Evolutionary conservation across 92 coral and sea anemone genomes (phyloP), one percentile per base, ranked within the genome.

Genomic region (Porites cylindrica): DNA sequence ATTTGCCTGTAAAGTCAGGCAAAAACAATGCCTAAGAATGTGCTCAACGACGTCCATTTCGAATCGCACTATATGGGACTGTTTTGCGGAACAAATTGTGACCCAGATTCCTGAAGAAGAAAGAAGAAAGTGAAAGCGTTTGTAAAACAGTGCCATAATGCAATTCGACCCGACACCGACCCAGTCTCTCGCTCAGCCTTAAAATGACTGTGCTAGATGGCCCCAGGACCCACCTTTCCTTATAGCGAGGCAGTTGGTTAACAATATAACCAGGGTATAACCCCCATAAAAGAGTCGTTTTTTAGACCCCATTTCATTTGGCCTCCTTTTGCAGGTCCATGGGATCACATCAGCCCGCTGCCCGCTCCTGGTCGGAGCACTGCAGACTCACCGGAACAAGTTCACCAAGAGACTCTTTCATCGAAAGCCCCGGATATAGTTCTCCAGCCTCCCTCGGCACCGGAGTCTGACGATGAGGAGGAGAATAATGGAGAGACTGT

Each of bases 391-490:
- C 51, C 83, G 58, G 89, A 77, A 69, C 83, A 64, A 79, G 88
- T 13, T 60, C 79, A 66, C 69, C 78, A 17, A 51, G 83, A 66
- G 84, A 51, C n/a, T 50, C 82, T 19, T 81, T 61, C 43, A 82
- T 62, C 76, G 74, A 91, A 84, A 79, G 67, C 73, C 62, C 85
- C 85, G 60, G 96, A 93, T 67, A 95, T 95, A 29, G 80, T 95
- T 10, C 88, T 95, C 14, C 94, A 93, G 69, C 98, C 98, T 61
- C 98, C 98, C 23, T 95, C 98, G 51, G 87, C 85, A 53, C 87
- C 98, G 26, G 98, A 88, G 59, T 84, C 94, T 13, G 98, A 95
- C 47, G 92, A 91, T 2, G 96, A 94, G 82, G 98, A 85, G 51
- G 91, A 88, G 86, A 77, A 18, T 26, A 80, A 90, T 4, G 88